Percentiles rank a stretch among this genome's conserved stretches.
Evolutionary conservation across 2,888 invertebrate species (phyloP).

Genomic region (Andrena dorsata): DNA sequence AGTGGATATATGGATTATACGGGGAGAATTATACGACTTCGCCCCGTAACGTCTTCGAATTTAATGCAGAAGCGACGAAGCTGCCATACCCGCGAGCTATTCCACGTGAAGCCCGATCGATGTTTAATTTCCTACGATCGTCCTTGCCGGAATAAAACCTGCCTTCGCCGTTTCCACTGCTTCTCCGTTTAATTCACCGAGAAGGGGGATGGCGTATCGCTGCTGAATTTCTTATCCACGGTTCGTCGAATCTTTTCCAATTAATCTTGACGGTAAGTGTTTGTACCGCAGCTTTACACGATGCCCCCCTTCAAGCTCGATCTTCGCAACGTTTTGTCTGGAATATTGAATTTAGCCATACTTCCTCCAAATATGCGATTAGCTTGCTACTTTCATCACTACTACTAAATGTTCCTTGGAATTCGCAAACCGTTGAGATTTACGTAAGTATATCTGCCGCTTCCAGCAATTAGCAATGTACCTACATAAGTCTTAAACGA

Average conservation of each 20-base stretch:
- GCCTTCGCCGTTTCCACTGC: not conserved
- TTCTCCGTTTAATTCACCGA: slow-evolving; percentile 36
- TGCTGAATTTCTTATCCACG: slow-evolving; percentile 28
- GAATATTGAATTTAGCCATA: too few relatives aligned
- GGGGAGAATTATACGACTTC: slow-evolving; percentile 68
- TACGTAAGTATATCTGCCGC: too few relatives aligned
- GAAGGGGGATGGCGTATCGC: slow-evolving; percentile 11
- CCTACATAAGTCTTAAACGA: too few relatives aligned
- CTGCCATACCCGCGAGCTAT: slow-evolving; percentile 36
- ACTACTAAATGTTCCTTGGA: too few relatives aligned
- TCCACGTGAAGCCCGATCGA: slow-evolving; percentile 55
- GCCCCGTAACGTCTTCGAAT: slow-evolving; percentile 63
- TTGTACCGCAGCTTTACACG: not conserved
- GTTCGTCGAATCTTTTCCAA: not conserved
- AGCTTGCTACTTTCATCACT: too few relatives aligned
- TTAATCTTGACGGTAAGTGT: not conserved
- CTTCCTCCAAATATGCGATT: too few relatives aligned
- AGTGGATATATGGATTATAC: slow-evolving; percentile 71
- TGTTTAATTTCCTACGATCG: slow-evolving; percentile 66
- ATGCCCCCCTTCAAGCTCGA: not conserved
- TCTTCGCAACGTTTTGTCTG: too few relatives aligned
- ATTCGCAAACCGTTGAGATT: too few relatives aligned
- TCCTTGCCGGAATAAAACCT: slow-evolving; percentile 48
- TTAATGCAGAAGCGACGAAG: slow-evolving; percentile 64
- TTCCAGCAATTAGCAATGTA: too few relatives aligned